A percentile compares a stretch with the other conserved stretches of the same genome.
phyloP scores from a whole-genome alignment of 2,797 vertebrate species.

The Pagetopsis macropterus region DNA sequence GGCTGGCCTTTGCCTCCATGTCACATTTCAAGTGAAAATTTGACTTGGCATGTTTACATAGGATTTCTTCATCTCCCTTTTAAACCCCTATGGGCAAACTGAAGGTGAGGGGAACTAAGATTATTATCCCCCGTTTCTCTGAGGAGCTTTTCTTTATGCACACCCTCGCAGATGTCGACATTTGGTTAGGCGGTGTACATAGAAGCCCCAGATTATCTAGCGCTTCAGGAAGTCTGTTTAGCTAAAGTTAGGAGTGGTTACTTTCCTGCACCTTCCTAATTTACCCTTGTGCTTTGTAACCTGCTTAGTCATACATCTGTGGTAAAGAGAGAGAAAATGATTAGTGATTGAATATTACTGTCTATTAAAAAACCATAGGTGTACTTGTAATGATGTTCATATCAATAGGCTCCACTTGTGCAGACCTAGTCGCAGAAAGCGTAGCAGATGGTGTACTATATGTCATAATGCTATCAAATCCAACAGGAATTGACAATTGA shows the following conservation, averaged over 20 bases:
- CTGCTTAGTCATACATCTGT: conserved; percentile 56
- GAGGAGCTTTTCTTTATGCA: conserved; percentile 83
- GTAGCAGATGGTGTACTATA: conserved; percentile 80
- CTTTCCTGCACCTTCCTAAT: conserved; percentile 69
- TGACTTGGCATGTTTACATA: conserved; percentile 84
- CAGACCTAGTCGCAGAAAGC: conserved; percentile 68
- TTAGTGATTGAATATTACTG: conserved; percentile 43
- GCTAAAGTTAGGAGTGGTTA: conserved; percentile 79
- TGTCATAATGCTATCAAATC: conserved; percentile 83
- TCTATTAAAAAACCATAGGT: conserved; percentile 44
- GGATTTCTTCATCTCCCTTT: conserved; percentile 83
- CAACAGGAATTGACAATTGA: conserved; percentile 82
- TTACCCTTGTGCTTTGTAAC: conserved; percentile 51
- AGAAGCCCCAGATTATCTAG: conserved; percentile 81
- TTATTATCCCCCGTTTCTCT: conserved; percentile 82
- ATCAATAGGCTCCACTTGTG: conserved; percentile 59
- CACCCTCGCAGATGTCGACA: conserved; percentile 86
- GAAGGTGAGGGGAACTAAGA: conserved; percentile 84
- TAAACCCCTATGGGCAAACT: conserved; percentile 80
- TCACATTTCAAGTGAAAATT: conserved; percentile 80
- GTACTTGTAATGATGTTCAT: conserved; percentile 61
- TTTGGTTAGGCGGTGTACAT: conserved; percentile 84
- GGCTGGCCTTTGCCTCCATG: conserved; percentile 79
- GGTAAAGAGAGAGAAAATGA: conserved; percentile 41
- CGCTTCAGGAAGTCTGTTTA: conserved; percentile 80